These are phyloP conservation scores for Fregetta grallaria DNA, from an alignment of 2,113 vertebrate species.

Conservation along the genomic window DNA sequence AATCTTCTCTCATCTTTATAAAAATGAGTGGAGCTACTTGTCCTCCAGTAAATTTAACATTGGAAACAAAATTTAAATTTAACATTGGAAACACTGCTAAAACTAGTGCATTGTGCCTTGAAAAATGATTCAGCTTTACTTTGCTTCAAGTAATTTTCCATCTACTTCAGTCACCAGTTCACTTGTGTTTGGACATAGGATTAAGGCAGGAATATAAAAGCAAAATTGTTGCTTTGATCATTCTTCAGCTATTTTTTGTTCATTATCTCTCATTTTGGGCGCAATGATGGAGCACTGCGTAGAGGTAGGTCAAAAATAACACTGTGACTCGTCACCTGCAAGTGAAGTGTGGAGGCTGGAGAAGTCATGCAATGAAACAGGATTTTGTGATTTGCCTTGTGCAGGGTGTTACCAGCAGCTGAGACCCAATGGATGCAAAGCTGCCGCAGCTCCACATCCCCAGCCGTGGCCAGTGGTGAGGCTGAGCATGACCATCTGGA, in stretches of 20 bases:
- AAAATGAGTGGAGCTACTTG: neutral
- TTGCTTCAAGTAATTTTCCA: neutral
- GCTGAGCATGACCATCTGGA: neutral
- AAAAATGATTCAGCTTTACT: neutral
- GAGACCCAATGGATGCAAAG: fast-evolving
- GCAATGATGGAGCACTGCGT: neutral
- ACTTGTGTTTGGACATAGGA: neutral
- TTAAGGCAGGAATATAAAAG: neutral
- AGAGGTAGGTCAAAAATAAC: neutral
- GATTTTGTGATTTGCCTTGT: neutral
- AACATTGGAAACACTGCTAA: neutral
- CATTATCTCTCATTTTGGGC: neutral
- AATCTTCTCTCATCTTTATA: neutral
- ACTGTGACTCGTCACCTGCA: neutral
- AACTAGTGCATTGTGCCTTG: neutral
- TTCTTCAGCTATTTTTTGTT: neutral
- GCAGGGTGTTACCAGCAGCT: neutral
- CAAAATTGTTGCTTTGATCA: neutral
- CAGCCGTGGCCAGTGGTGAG: fast-evolving
- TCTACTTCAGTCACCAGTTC: neutral
- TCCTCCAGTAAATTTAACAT: neutral
- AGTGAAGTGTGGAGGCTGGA: neutral
- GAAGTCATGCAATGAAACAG: neutral
- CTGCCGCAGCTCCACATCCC: neutral
- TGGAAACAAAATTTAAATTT: neutral